Evolutionary conservation across 2,113 vertebrate genomes (phyloP).

Genomic region (Albula goreensis): DNA sequence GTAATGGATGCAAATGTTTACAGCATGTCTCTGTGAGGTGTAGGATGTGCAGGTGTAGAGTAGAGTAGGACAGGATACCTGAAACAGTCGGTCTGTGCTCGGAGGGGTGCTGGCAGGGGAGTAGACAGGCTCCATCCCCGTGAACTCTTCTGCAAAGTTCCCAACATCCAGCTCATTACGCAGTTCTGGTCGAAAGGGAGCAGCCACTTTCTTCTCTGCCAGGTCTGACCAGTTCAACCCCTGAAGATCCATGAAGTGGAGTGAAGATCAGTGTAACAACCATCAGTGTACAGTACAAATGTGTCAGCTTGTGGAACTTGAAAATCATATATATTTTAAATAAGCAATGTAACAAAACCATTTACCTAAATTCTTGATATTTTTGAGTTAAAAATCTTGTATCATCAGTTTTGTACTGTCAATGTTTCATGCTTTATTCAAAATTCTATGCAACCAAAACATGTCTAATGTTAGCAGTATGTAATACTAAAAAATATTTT

Average conservation of each 20-base stretch:
- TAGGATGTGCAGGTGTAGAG: not conserved
- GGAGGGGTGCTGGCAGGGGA: slow-evolving; percentile 85
- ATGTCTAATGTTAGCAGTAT: too few relatives aligned
- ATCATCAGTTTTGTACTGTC: too few relatives aligned
- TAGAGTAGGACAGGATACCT: slow-evolving; percentile 62
- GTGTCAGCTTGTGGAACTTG: too few relatives aligned
- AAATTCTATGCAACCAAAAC: too few relatives aligned
- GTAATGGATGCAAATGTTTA: not conserved
- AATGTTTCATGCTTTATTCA: too few relatives aligned
- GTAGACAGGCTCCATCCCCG: slow-evolving; percentile 86
- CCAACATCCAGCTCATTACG: slow-evolving; percentile 85
- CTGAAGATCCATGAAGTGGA: slow-evolving; percentile 51
- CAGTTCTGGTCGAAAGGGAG: slow-evolving; percentile 84
- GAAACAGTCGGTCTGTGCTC: slow-evolving; percentile 83
- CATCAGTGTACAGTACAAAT: not conserved
- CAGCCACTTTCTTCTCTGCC: slow-evolving; percentile 74
- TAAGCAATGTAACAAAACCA: too few relatives aligned
- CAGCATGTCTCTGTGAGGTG: not conserved
- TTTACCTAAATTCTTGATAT: too few relatives aligned
- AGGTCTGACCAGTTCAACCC: slow-evolving; percentile 81
- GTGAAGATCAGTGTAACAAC: not conserved
- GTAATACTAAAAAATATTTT: too few relatives aligned
- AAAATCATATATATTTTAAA: too few relatives aligned
- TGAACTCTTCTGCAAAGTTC: slow-evolving; percentile 90
- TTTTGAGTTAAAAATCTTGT: too few relatives aligned